Evolutionary conservation across 2,888 invertebrate genomes (phyloP), one percentile per base, ranked within the genome.

Genomic region (Spialia ferax): DNA sequence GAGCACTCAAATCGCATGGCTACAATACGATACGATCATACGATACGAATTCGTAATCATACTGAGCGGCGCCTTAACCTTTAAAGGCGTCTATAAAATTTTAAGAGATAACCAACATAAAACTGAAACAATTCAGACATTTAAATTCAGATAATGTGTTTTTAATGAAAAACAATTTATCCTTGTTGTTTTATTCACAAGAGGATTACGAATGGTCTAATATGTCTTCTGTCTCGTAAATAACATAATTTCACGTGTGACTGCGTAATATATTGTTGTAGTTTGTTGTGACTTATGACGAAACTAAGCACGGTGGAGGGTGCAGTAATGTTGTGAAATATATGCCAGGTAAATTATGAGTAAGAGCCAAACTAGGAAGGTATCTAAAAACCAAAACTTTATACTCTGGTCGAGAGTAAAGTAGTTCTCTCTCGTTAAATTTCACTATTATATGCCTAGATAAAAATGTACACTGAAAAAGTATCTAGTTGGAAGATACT

Each of bases 271-370:
- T 18, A 45, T 45, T 18, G 45, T 45, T 45, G 45, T 45, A 45
- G 45, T 45, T 45, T 42, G 42, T 42, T 45, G 10, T 45, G 18
- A 45, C 45, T 45, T 45, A 45, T 45, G 45, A 45, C 45, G 45
- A 45, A 45, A 45, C 45, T 45, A n/a, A 45, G 45, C 18, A 45
- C 10, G 45, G 18, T 18, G 18, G 18, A 45, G 45, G 18, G 45
- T 18, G 45, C 45, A 45, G 10, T 45, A 45, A 45, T 45, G 18
- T 45, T 45, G 10, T 45, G 45, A 45, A 45, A 45, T 45, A 45
- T 45, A 45, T 18, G 45, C 45, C 45, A 45, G 45, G 45, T 45
- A 45, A 45, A 10, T 18, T 10, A 45, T 45, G 45, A 15, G 42
- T 42, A 42, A 42, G 42, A 42, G 42, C 7, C 45, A 45, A 20